phyloP scores from a whole-genome alignment of 2,888 invertebrate species.

The Callinectes sapidus region DNA sequence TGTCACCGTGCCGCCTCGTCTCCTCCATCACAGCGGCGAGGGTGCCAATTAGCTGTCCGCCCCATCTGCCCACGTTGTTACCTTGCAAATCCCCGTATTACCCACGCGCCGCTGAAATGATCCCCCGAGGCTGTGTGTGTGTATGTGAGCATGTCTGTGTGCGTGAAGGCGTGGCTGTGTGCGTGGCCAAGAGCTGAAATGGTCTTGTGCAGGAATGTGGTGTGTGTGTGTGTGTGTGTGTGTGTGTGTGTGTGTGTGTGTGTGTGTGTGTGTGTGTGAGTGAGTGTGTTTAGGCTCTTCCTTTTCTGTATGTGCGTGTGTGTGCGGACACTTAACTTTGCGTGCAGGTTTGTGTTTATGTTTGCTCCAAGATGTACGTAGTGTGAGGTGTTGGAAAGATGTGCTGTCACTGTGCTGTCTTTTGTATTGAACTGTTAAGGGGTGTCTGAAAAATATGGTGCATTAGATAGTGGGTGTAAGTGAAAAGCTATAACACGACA shows the following conservation, averaged over 20 bases:
- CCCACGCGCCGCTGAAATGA: constrained; percentile 16
- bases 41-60: constrained; percentile 26
- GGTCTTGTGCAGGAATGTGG: not conserved
- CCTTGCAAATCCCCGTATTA: constrained; percentile 30
- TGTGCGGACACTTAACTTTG: not conserved
- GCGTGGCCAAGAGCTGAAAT: not conserved
- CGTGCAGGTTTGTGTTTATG: not conserved
- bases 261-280: not conserved
- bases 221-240: not conserved
- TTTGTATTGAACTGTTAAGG: too few relatives aligned
- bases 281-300: not conserved
- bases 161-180: constrained; percentile 26
- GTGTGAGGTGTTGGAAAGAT: not conserved
- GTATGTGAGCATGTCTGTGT: constrained; percentile 24
- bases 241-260: constrained; percentile 14
- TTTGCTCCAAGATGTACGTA: not conserved
- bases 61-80: constrained; percentile 9
- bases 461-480: too few relatives aligned
- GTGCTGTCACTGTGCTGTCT: too few relatives aligned
- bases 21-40: not conserved
- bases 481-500: too few relatives aligned
- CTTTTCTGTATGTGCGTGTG: not conserved
- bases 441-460: too few relatives aligned
- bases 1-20: constrained; percentile 15
- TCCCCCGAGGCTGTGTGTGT: constrained; percentile 9